Conservation (phyloP, 2,797 vertebrate genomes). For the Chelon auratus region DNA sequence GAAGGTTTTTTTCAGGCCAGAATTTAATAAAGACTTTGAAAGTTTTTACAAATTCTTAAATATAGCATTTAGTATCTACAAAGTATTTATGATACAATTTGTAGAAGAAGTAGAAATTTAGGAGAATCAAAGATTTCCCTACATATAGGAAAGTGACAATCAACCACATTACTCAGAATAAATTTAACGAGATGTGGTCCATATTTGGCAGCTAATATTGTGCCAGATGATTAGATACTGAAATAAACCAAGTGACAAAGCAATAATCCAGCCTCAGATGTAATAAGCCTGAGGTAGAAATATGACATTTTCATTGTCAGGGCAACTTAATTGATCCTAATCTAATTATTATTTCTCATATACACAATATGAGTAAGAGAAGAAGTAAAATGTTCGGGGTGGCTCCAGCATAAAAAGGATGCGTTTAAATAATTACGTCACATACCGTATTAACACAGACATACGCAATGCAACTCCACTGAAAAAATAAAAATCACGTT, state of each 20-base stretch:
- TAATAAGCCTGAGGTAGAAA: no score
- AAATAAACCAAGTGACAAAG: constrained; percentile 7
- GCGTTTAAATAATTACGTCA: no score
- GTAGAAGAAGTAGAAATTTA: no score
- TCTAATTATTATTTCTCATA: no score
- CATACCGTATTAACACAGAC: not conserved
- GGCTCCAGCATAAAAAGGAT: no score
- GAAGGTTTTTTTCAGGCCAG: not conserved
- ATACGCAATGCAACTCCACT: not conserved
- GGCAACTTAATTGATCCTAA: no score
- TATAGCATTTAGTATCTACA: no score
- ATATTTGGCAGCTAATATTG: no score
- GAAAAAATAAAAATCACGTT: not conserved
- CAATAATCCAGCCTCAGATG: not conserved
- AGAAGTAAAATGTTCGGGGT: no score
- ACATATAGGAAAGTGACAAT: not conserved
- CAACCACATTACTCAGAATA: not conserved
- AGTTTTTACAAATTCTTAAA: not conserved
- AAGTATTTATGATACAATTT: not conserved
- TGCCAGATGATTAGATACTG: not conserved
- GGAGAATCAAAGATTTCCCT: not conserved
- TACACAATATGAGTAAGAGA: no score
- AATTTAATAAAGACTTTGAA: not conserved
- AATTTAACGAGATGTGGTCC: not conserved
- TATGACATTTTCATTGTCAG: no score